A percentile compares a stretch with the other conserved stretches of the same genome.
Conservation (phyloP, 1,140 invertebrate genomes). For the Acromyrmex heyeri region DNA sequence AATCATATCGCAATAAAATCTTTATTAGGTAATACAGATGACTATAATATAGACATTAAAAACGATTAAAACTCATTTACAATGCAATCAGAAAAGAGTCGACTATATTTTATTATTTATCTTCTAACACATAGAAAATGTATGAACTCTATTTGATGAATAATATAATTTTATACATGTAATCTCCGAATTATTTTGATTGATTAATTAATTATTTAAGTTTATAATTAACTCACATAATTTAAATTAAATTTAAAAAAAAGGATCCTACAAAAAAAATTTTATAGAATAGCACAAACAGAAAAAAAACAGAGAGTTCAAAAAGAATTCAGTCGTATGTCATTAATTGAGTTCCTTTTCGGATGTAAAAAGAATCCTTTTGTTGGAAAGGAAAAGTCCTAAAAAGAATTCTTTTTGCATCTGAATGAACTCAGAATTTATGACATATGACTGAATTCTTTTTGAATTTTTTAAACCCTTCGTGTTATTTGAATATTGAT, state of each 20-base stretch:
- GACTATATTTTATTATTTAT: background rate
- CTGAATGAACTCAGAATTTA: too few species aligned
- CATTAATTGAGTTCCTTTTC: too few species aligned
- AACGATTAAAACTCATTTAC: background rate
- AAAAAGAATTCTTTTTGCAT: too few species aligned
- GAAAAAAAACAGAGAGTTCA: too few species aligned
- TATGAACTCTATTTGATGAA: background rate
- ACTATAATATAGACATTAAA: background rate
- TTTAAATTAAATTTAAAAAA: background rate
- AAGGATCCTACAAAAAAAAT: background rate
- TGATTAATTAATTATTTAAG: background rate
- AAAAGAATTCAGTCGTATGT: too few species aligned
- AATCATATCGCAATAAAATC: background rate
- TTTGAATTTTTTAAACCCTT: too few species aligned
- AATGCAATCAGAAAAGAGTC: background rate
- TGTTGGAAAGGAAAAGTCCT: too few species aligned
- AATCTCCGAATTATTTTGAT: background rate
- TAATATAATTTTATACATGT: background rate
- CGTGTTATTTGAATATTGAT: background rate
- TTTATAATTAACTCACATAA: background rate
- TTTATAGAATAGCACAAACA: too few species aligned
- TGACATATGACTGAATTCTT: too few species aligned
- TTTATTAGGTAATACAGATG: conserved; percentile 2
- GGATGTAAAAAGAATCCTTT: too few species aligned
- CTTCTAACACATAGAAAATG: background rate